Conservation (phyloP, 2,113 vertebrate species). For the Athene noctua region DNA sequence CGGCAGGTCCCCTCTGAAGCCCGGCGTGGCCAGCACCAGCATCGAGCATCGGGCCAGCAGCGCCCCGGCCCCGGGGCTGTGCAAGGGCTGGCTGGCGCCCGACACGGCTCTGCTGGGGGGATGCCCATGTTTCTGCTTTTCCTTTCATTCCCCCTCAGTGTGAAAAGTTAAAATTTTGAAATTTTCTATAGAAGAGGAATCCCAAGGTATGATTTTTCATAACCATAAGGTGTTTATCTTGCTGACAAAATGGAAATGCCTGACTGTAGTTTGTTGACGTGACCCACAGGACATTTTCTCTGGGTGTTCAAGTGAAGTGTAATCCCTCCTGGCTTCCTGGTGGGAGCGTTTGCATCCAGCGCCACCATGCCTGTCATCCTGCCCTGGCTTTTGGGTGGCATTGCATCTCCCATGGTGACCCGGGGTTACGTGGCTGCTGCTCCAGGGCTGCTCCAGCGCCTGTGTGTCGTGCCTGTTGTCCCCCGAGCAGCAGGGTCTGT, state of each 20-base stretch:
- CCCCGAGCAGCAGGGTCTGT: rapidly evolving
- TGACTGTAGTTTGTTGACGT: not conserved
- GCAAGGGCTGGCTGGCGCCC: no score
- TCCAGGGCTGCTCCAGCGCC: not conserved
- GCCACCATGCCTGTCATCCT: not conserved
- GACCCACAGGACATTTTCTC: not conserved
- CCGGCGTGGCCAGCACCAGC: not conserved
- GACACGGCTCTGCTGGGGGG: not conserved
- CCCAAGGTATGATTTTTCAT: not conserved
- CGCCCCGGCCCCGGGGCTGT: rapidly evolving
- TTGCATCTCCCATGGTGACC: not conserved
- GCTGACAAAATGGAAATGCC: not conserved
- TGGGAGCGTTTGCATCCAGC: not conserved
- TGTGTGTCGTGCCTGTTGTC: rapidly evolving
- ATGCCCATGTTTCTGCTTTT: rapidly evolving
- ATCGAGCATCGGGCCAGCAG: rapidly evolving
- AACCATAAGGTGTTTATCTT: not conserved
- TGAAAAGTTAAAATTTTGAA: not conserved
- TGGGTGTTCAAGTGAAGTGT: no score
- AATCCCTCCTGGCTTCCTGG: not conserved
- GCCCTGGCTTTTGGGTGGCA: not conserved
- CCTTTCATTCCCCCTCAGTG: not conserved
- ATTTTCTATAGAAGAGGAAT: not conserved
- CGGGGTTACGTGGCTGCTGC: rapidly evolving
- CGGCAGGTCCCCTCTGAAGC: not conserved